phyloP scores from a whole-genome alignment of 2,888 invertebrate species.

The Eupithecia subfuscata region DNA sequence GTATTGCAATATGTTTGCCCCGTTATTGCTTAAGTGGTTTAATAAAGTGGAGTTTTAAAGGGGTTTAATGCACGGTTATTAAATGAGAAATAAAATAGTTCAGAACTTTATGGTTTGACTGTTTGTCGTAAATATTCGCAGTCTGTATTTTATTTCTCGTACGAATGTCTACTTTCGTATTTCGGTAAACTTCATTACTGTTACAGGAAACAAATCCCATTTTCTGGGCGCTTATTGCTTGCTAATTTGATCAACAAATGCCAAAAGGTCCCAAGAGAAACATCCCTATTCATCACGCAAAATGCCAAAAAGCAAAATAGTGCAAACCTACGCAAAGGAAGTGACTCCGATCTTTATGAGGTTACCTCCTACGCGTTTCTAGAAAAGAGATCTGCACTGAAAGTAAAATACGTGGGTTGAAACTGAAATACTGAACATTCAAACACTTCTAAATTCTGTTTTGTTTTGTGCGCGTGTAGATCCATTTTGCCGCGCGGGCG shows the following conservation, averaged over 20 bases:
- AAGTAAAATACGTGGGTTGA: neutral
- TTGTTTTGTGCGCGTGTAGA: no score
- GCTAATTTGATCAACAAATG: neutral
- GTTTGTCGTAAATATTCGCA: neutral
- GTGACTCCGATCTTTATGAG: neutral
- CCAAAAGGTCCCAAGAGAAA: neutral
- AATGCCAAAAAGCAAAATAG: neutral
- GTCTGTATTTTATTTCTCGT: neutral
- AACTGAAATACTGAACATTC: neutral
- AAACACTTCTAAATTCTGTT: neutral
- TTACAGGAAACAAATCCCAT: neutral
- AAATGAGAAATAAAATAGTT: neutral
- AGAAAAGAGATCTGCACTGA: neutral
- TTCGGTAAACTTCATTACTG: neutral
- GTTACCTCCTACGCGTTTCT: neutral
- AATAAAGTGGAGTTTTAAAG: neutral
- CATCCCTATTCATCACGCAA: neutral
- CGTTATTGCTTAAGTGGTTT: neutral
- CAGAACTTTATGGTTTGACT: neutral
- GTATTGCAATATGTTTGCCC: neutral
- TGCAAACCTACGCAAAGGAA: constrained; percentile 1
- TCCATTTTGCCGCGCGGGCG: neutral
- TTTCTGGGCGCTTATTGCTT: neutral
- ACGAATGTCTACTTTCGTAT: neutral
- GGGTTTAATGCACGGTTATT: neutral